Percentiles rank a stretch among this genome's conserved stretches.
Conservation (phyloP, 1,140 invertebrate genomes). For the Nomia melanderi region DNA sequence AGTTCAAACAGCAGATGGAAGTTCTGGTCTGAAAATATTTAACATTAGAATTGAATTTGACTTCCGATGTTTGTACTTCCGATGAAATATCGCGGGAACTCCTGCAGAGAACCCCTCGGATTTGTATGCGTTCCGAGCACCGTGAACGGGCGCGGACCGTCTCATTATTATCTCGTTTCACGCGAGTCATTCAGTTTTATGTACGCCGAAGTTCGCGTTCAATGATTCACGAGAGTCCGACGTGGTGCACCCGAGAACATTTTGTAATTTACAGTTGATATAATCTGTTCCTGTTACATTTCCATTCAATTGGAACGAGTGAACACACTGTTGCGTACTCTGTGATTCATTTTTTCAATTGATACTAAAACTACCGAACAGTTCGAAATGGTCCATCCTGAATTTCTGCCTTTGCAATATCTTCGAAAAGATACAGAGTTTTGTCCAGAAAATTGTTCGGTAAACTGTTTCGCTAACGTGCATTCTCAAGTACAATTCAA, state of each 20-base stretch:
- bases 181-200: constrained; percentile 69
- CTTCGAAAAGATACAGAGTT: too few species aligned
- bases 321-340: too few species aligned
- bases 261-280: constrained; percentile 16
- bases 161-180: constrained; percentile 67
- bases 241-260: constrained; percentile 6
- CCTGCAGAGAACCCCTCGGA: constrained; percentile 11
- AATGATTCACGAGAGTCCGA: constrained; percentile 58
- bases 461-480: too few species aligned
- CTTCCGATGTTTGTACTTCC: constrained; percentile 57
- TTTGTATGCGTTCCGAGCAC: constrained; percentile 41
- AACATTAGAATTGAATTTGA: constrained; percentile 38
- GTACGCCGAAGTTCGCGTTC: constrained; percentile 52
- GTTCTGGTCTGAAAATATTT: constrained; percentile 45
- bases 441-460: too few species aligned
- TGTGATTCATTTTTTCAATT: too few species aligned
- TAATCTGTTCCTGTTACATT: not conserved
- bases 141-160: constrained; percentile 36
- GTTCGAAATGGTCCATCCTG: too few species aligned
- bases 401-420: too few species aligned
- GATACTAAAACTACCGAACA: too few species aligned
- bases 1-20: not conserved
- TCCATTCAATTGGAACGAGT: not conserved
- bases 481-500: too few species aligned
- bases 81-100: constrained; percentile 64